A percentile compares a stretch with the other conserved stretches of the same genome.
Conservation (phyloP, 2,888 invertebrate species). For the Hipparchia sbordonii region DNA sequence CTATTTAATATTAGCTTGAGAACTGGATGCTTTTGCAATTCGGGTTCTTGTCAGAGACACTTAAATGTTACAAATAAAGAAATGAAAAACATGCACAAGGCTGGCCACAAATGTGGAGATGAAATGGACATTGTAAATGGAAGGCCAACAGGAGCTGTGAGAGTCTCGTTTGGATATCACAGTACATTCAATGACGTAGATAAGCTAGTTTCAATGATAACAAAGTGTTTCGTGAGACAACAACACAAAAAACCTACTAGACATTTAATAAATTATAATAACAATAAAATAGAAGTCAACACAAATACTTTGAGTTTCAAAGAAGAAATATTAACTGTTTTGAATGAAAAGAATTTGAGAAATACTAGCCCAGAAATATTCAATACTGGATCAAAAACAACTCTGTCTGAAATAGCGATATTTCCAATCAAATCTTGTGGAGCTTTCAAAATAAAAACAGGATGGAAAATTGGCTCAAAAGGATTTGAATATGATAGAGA, state of each 20-base stretch:
- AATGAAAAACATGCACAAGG: constrained; percentile 89
- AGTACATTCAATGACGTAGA: constrained; percentile 89
- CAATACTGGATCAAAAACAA: constrained; percentile 48
- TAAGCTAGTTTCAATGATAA: constrained; percentile 88
- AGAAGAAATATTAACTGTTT: constrained; percentile 26
- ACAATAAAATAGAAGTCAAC: constrained; percentile 17
- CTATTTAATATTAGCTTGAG: constrained; percentile 93
- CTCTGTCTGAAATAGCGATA: constrained; percentile 73
- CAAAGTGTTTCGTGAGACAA: constrained; percentile 86
- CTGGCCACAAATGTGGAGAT: constrained; percentile 96
- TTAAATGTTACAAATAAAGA: constrained; percentile 86
- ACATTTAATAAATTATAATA: constrained; percentile 41
- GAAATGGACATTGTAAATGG: constrained; percentile 92
- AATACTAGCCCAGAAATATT: constrained; percentile 37
- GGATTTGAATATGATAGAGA: constrained; percentile 95
- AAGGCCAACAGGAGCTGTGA: constrained; percentile 94
- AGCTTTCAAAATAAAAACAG: constrained; percentile 84
- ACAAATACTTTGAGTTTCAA: constrained; percentile 17
- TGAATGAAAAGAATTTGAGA: constrained; percentile 30
- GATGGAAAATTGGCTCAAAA: constrained; percentile 88
- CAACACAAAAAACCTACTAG: constrained; percentile 61
- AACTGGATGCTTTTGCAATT: constrained; percentile 98
- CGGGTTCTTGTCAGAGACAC: constrained; percentile 95
- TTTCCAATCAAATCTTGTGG: constrained; percentile 97
- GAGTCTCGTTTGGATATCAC: constrained; percentile 97